Conservation (phyloP, 2,888 invertebrate species). For the Arge pagana region DNA sequence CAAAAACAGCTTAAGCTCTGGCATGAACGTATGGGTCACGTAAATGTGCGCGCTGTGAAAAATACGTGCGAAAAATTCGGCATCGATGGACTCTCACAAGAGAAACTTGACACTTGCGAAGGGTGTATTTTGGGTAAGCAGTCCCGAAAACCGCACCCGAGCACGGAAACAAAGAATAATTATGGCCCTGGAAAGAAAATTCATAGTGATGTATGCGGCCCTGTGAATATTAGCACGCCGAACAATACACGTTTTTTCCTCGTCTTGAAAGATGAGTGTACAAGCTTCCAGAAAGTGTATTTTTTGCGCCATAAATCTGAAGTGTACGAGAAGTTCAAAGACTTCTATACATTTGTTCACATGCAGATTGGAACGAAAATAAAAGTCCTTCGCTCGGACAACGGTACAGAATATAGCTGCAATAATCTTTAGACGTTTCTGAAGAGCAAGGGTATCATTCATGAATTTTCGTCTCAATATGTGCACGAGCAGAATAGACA, state of each 20-base stretch:
- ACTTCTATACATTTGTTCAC: constrained; percentile 3
- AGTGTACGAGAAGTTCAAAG: constrained; percentile 3
- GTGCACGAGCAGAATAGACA: constrained; percentile 13
- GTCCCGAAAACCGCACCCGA: constrained; percentile 13
- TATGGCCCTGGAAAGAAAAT: too few species aligned
- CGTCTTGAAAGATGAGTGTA: constrained; percentile 22
- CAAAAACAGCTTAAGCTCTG: constrained; percentile 5
- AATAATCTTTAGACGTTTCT: constrained; percentile 2
- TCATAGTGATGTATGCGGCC: constrained; percentile 22
- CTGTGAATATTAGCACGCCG: constrained; percentile 9
- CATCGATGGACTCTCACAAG: constrained; percentile 2
- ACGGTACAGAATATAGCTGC: constrained; percentile 15
- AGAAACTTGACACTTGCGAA: constrained; percentile 15
- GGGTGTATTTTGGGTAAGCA: constrained; percentile 20
- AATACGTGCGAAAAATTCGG: constrained; percentile 3
- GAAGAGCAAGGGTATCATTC: constrained; percentile 6
- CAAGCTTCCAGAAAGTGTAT: constrained; percentile 15
- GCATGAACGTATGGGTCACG: constrained; percentile 11
- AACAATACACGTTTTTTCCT: constrained; percentile 17
- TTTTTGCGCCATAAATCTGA: constrained; percentile 21
- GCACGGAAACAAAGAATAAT: too few species aligned
- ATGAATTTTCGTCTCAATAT: neutral
- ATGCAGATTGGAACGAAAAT: constrained; percentile 5
- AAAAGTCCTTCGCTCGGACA: constrained; percentile 13
- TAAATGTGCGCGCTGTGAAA: constrained; percentile 2